A percentile compares a stretch with the other conserved stretches of the same genome.
Evolutionary conservation across 37 sponge, comb jelly and placozoan genomes (phyloP).

Genomic region (Geodia barretti): DNA sequence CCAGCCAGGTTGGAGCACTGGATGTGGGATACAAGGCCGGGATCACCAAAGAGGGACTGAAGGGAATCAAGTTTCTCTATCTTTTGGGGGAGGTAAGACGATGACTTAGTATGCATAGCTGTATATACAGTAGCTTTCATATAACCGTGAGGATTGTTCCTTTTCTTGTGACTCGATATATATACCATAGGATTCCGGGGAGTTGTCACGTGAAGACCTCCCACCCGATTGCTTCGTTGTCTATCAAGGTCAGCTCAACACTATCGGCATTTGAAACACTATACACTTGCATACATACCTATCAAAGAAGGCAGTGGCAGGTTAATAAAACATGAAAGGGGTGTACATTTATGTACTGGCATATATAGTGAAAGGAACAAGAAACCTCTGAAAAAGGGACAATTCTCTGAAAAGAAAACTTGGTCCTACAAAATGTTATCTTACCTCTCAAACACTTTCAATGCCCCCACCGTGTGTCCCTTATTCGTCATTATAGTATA

Average conservation of each 20-base stretch:
- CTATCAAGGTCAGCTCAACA: constrained; percentile 89
- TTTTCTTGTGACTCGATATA: not conserved
- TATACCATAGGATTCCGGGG: constrained; percentile 54
- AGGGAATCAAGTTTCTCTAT: constrained; percentile 67
- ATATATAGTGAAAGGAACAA: too few species aligned
- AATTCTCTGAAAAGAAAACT: too few species aligned
- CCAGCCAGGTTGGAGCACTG: constrained; percentile 96
- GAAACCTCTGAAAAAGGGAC: too few species aligned
- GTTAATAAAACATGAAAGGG: too few species aligned
- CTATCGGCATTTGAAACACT: too few species aligned
- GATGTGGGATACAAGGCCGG: constrained; percentile 85
- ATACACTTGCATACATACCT: too few species aligned
- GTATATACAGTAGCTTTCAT: not conserved
- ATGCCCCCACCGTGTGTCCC: too few species aligned
- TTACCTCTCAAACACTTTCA: too few species aligned
- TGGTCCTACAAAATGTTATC: too few species aligned
- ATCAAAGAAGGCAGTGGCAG: too few species aligned
- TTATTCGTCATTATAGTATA: too few species aligned
- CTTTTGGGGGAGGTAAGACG: constrained; percentile 87
- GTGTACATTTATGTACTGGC: too few species aligned
- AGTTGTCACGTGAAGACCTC: constrained; percentile 55
- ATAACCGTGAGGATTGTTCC: not conserved
- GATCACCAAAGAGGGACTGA: constrained; percentile 34
- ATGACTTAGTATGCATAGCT: not conserved
- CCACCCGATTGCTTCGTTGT: constrained; percentile 82